Conservation (phyloP, 2,797 vertebrate genomes). For the Melopsittacus undulatus region DNA sequence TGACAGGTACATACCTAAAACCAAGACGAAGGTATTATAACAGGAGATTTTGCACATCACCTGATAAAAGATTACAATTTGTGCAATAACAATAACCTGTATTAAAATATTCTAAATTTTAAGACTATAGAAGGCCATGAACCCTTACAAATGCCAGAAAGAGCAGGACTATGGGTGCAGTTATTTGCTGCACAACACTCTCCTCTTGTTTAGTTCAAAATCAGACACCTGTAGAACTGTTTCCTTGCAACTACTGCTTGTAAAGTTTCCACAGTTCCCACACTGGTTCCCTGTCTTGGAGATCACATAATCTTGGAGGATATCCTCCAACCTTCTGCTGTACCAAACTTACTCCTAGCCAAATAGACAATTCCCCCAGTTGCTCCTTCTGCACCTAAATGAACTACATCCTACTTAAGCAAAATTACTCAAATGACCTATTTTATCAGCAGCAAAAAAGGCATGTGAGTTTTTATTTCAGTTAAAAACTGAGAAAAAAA, state of each 20-base stretch:
- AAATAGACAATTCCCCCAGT: neutral
- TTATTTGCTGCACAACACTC: neutral
- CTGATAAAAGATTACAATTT: neutral
- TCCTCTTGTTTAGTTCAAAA: neutral
- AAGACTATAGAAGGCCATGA: neutral
- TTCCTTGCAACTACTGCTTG: too few relatives aligned
- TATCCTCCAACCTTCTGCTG: neutral
- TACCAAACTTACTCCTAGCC: neutral
- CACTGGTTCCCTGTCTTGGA: neutral
- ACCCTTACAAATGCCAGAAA: neutral
- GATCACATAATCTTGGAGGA: neutral
- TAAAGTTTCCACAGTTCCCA: neutral
- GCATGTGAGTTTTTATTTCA: neutral
- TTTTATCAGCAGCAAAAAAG: neutral
- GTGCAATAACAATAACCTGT: neutral
- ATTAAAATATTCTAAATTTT: neutral
- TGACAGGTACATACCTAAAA: slow-evolving; percentile 79
- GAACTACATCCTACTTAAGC: neutral
- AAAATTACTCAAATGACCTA: neutral
- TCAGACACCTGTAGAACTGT: neutral
- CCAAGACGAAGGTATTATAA: neutral
- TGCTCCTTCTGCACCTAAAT: neutral
- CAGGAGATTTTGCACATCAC: neutral
- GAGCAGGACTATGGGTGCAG: neutral
- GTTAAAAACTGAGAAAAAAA: neutral